phyloP scores from a whole-genome alignment of 2,888 invertebrate species.

The Diabrotica balteata region DNA sequence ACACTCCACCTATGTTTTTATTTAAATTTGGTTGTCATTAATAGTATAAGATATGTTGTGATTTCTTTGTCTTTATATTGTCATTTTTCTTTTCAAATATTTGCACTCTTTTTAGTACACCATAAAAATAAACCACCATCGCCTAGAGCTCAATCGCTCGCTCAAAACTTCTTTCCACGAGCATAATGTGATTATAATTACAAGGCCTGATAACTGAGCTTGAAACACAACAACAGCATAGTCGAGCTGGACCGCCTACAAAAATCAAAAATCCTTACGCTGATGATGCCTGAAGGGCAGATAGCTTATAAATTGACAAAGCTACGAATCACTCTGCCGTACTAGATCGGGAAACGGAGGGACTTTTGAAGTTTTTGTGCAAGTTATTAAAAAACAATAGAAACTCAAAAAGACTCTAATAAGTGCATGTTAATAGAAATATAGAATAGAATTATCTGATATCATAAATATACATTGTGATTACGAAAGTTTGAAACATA shows the following conservation, averaged over 20 bases:
- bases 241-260: conserved; percentile 57
- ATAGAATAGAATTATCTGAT: no score
- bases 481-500: no score
- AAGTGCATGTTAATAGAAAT: no score
- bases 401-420: not conserved
- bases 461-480: no score
- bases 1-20: no score
- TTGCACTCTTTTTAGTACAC: no score
- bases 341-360: conserved; percentile 8
- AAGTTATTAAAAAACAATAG: not conserved
- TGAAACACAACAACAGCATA: conserved; percentile 32
- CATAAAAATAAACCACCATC: no score
- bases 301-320: conserved; percentile 58
- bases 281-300: conserved; percentile 57
- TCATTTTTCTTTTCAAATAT: no score
- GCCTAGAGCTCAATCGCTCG: not conserved
- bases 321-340: conserved; percentile 33
- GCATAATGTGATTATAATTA: conserved; percentile 60
- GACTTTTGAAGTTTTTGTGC: not conserved
- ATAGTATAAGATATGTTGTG: no score
- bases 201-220: conserved; percentile 50
- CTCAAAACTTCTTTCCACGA: conserved; percentile 41
- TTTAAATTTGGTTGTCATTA: no score
- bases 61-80: no score
- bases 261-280: conserved; percentile 57